Evolutionary conservation across 1,140 invertebrate genomes (phyloP), one percentile per base, ranked within the genome.

Genomic region (Cephus cinctus): DNA sequence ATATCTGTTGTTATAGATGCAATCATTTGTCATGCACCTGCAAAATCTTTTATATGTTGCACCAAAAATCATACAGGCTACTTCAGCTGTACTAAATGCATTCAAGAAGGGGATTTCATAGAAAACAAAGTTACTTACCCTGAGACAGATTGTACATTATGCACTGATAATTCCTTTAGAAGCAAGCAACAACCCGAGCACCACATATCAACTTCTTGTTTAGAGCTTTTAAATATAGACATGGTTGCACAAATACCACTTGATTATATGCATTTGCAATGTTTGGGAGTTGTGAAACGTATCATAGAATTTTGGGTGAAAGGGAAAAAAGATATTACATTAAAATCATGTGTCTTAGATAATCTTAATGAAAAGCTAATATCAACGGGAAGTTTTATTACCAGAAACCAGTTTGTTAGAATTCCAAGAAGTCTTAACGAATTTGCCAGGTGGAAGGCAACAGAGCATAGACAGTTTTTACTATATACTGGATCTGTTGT

Each of bases 381-480:
- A 18, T 36, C 15, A 36, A 15, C 19, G 19, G 34, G 8, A 15
- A 5, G 12, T 15, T 12, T 14, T 23, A 50, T 61, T 25, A 62
- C 69, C 19, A 14, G 5, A 20, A 65, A 75, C n/a, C n/a, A n/a
- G 40, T 76, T 74, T 62, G 32, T 50, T n/a, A 46, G 75, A 49
- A 69, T 71, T 43, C 61, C 68, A 11, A 43, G 69, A 22, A 18
- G 45, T 14, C 43, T 75, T 6, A 22, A 23, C 8, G 65, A 75
- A 18, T 5, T 72, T 20, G 52, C 62, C 3, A 39, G 55, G 25
- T 77, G 61, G 64, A 77, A 77, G 50, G 74, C 67, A 5, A 73
- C 73, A 39, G 72, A 76, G 48, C 68, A 65, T 54, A 45, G 71
- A 31, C 52, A 59, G 22, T 74, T 76, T 59, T 41, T 76, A 9